Evolutionary conservation across 2,113 vertebrate genomes (phyloP).

Genomic region (Hippoglossus stenolepis): DNA sequence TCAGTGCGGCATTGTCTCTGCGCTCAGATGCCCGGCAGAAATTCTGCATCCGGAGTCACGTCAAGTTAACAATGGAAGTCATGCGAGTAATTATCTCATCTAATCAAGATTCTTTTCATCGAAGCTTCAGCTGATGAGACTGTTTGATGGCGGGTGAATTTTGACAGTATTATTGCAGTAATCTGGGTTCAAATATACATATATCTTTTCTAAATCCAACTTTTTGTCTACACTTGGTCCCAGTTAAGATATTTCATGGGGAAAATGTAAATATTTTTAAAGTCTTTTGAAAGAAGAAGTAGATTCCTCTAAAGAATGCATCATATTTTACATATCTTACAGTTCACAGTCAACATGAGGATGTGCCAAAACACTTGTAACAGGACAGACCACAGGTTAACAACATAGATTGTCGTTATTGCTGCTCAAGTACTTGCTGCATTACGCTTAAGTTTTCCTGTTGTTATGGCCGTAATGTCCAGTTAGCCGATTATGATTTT

Average conservation of each 20-base stretch:
- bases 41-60: slow-evolving; percentile 14
- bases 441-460: neutral
- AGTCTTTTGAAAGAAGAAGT: no score
- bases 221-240: neutral
- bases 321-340: no score
- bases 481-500: slow-evolving; percentile 29
- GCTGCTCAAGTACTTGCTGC: neutral
- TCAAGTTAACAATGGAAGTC: slow-evolving; percentile 12
- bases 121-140: neutral
- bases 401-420: slow-evolving; percentile 13
- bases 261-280: no score
- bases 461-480: slow-evolving; percentile 6
- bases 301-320: no score
- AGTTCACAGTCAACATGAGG: neutral
- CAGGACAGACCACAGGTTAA: no score
- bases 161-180: neutral
- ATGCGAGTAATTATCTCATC: slow-evolving; percentile 6
- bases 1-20: slow-evolving; percentile 62
- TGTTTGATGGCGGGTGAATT: neutral
- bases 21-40: slow-evolving; percentile 24
- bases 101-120: slow-evolving; percentile 16
- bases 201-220: neutral
- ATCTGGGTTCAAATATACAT: neutral
- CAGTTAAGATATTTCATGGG: no score
- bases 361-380: neutral